Evolutionary conservation across 2,113 vertebrate genomes (phyloP).

Genomic region (Triplophysa dalaica): DNA sequence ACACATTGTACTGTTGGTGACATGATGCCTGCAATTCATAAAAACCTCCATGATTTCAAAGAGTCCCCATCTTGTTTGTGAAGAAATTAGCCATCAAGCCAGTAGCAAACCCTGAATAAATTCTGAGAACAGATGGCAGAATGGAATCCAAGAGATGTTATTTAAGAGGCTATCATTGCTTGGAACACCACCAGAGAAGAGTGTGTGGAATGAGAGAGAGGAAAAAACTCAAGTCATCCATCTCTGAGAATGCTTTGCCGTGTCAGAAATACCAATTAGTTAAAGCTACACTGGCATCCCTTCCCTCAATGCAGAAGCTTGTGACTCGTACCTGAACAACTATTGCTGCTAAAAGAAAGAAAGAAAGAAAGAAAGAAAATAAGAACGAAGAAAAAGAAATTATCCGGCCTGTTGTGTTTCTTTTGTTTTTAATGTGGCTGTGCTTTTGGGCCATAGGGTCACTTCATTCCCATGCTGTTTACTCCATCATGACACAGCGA

Average conservation of each 20-base stretch:
- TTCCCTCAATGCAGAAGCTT: not conserved
- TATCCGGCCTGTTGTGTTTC: not conserved
- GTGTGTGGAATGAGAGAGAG: slow-evolving; percentile 20
- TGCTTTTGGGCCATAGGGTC: not conserved
- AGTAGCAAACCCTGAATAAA: not conserved
- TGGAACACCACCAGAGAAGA: slow-evolving; percentile 31
- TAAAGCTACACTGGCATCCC: slow-evolving; percentile 6
- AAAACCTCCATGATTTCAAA: too few relatives aligned
- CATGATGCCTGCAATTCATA: not conserved
- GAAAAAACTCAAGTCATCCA: slow-evolving; percentile 25
- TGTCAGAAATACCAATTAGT: slow-evolving; percentile 29
- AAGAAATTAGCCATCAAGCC: not conserved
- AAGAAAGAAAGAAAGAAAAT: not conserved
- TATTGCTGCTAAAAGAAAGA: not conserved
- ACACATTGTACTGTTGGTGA: not conserved
- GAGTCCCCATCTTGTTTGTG: not conserved
- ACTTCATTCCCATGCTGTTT: not conserved
- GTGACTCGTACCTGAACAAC: not conserved
- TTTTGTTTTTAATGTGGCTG: not conserved
- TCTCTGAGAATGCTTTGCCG: slow-evolving; percentile 5
- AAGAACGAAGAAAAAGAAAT: not conserved
- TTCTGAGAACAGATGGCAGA: slow-evolving; percentile 28
- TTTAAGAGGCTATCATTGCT: slow-evolving; percentile 33
- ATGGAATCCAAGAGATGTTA: slow-evolving; percentile 6
- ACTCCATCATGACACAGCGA: not conserved